phyloP scores from a whole-genome alignment of 2,888 invertebrate genomes.

The Caradrina clavipalpis region DNA sequence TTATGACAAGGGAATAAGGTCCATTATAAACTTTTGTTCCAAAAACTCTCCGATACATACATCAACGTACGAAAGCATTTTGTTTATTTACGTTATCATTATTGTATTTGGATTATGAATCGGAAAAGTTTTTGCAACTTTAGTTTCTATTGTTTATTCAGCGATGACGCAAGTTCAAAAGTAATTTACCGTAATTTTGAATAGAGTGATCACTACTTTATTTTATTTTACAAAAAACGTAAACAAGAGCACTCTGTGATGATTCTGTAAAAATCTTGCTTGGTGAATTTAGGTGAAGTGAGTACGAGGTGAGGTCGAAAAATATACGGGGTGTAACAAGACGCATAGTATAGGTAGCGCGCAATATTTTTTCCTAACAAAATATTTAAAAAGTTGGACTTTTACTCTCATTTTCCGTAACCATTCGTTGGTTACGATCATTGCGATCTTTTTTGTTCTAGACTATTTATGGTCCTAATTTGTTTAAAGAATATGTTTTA shows the following conservation, averaged over 20 bases:
- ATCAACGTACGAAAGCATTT: background rate
- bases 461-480: too few relatives aligned
- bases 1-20: slow-evolving; percentile 21
- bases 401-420: too few relatives aligned
- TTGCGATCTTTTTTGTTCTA: too few relatives aligned
- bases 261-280: background rate
- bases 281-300: too few relatives aligned
- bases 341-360: too few relatives aligned
- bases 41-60: background rate
- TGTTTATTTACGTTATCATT: background rate
- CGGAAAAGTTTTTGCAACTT: background rate
- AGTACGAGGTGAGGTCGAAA: too few relatives aligned
- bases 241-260: background rate
- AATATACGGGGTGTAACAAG: too few relatives aligned
- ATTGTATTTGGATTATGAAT: background rate
- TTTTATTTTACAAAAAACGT: slow-evolving; percentile 4
- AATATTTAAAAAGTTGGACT: too few relatives aligned
- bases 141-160: background rate
- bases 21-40: background rate
- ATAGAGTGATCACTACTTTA: background rate
- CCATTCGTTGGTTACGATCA: too few relatives aligned
- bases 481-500: too few relatives aligned
- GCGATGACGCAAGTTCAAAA: background rate
- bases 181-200: background rate
- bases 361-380: too few relatives aligned